A percentile compares a stretch with the other conserved stretches of the same genome.
phyloP scores from a whole-genome alignment of 1,140 invertebrate species.

The Macrosteles quadrilineatus region DNA sequence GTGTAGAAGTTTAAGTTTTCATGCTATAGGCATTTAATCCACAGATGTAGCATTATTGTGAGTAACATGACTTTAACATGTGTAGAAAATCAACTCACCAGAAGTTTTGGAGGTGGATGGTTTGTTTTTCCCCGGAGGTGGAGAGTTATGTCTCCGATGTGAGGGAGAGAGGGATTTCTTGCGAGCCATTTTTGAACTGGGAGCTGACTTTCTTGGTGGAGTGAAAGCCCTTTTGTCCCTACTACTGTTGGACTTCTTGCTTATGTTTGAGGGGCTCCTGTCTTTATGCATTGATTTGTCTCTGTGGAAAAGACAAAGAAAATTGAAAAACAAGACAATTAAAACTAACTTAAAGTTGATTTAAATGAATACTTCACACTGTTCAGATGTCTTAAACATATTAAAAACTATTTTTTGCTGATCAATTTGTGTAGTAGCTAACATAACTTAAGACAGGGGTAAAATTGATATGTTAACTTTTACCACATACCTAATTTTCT shows the following conservation, averaged over 20 bases:
- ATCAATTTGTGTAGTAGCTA: too few species aligned
- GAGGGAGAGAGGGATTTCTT: constrained; percentile 27
- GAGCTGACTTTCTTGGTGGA: constrained; percentile 11
- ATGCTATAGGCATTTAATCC: too few species aligned
- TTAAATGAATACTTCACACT: too few species aligned
- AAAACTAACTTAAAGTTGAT: too few species aligned
- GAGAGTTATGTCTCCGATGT: constrained; percentile 3
- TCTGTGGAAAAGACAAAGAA: constrained; percentile 16
- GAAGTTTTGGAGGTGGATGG: constrained; percentile 14
- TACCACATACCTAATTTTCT: constrained; percentile 53
- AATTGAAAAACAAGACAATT: neutral
- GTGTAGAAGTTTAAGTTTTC: too few species aligned
- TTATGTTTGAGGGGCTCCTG: neutral
- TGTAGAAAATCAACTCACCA: neutral
- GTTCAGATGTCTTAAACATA: too few species aligned
- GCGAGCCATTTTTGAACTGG: neutral
- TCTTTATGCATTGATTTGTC: constrained; percentile 26
- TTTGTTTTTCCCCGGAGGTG: neutral
- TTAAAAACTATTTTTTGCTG: too few species aligned
- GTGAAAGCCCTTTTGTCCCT: constrained; percentile 16
- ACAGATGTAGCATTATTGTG: too few species aligned
- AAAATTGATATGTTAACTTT: too few species aligned
- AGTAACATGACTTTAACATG: too few species aligned
- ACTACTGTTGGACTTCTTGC: constrained; percentile 14
- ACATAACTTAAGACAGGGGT: too few species aligned